A percentile compares a stretch with the other conserved stretches of the same genome.
These are phyloP conservation scores for Rhinopomastus cyanomelas DNA, from an alignment of 2,113 vertebrate genomes.

Conservation along the genomic window DNA sequence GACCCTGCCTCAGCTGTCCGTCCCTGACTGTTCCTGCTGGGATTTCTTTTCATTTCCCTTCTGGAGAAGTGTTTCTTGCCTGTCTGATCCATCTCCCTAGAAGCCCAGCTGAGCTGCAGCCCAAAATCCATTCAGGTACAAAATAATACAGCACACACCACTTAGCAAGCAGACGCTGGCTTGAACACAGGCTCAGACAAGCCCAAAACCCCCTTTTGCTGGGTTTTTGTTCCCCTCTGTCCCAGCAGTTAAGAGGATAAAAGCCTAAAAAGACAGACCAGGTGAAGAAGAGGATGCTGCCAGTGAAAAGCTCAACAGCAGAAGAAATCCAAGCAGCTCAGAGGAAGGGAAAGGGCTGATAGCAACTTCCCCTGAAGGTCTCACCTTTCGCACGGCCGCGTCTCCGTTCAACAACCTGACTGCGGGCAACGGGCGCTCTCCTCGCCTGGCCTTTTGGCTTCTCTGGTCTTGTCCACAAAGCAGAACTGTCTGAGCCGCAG, in stretches of 20 bases:
- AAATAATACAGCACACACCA: not conserved
- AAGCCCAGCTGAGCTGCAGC: not conserved
- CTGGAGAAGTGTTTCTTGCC: not conserved
- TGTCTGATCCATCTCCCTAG: not conserved
- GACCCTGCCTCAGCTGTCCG: not conserved
- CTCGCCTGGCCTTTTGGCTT: rapidly evolving
- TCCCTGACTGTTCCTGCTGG: not conserved
- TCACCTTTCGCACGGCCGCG: rapidly evolving
- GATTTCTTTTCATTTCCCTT: not conserved
- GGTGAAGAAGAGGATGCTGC: not conserved
- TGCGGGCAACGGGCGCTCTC: rapidly evolving
- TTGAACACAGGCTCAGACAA: not conserved
- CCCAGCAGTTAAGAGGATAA: not conserved
- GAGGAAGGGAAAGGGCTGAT: not conserved
- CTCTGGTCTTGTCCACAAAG: not conserved
- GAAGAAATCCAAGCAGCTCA: not conserved
- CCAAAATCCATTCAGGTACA: not conserved
- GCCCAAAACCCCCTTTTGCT: not conserved
- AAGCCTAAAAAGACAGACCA: not conserved
- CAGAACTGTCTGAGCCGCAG: not conserved
- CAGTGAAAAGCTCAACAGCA: not conserved
- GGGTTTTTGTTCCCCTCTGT: not conserved
- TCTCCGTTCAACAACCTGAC: not conserved
- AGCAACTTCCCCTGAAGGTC: not conserved
- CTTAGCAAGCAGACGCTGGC: not conserved